Evolutionary conservation across 2,797 vertebrate genomes (phyloP).

Genomic region (Parauchenoglanis punctatus): DNA sequence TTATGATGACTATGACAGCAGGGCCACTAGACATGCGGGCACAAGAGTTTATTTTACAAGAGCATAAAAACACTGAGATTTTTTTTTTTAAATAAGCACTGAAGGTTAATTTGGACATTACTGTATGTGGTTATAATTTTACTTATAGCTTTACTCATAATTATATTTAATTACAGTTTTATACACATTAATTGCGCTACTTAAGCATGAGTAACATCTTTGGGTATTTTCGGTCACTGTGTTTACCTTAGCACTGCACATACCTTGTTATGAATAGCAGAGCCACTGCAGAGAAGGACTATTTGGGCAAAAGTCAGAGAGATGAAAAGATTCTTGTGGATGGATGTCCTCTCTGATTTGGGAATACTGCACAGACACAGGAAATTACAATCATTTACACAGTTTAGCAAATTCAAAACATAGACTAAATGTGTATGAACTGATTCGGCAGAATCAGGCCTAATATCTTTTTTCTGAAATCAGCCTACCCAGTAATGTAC

Average conservation of each 20-base stretch:
- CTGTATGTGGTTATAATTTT: neutral
- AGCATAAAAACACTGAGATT: neutral
- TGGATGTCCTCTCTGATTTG: constrained; percentile 79
- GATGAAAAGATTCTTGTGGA: constrained; percentile 81
- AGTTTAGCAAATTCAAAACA: neutral
- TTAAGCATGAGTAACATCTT: neutral
- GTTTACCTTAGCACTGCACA: neutral
- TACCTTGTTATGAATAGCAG: constrained; percentile 80
- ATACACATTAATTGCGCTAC: neutral
- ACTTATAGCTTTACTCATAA: neutral
- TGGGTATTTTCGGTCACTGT: neutral
- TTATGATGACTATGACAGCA: constrained; percentile 17
- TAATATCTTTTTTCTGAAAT: constrained; percentile 63
- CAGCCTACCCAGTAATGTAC: constrained; percentile 48
- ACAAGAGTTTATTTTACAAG: neutral
- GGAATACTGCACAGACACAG: constrained; percentile 71
- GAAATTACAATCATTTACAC: neutral
- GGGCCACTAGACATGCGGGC: neutral
- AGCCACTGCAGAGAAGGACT: constrained; percentile 80
- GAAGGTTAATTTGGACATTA: neutral
- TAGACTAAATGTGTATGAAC: constrained; percentile 43
- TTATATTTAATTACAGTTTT: neutral
- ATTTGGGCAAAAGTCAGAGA: constrained; percentile 80
- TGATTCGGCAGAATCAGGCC: constrained; percentile 56
- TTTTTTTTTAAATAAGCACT: neutral